Evolutionary conservation across 2,888 invertebrate genomes (phyloP).

Genomic region (Synergus itoensis): DNA sequence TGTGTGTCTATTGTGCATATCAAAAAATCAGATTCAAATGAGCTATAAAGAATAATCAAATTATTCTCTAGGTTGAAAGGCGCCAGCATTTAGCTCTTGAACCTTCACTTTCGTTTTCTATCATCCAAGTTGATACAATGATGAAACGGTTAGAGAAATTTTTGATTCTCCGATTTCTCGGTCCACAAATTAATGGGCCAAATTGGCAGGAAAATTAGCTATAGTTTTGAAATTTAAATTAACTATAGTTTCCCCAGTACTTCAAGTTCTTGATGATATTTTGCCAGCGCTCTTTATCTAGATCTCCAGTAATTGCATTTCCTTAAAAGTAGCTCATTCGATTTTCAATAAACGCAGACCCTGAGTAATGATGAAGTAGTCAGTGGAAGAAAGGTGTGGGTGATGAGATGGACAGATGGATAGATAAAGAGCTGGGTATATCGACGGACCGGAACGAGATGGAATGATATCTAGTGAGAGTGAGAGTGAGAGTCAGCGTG

Average conservation of each 20-base stretch:
- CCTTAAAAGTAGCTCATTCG: background rate
- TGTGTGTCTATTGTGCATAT: background rate
- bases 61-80: background rate
- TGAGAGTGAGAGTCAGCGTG: background rate
- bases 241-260: no score
- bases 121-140: no score
- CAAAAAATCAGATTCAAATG: background rate
- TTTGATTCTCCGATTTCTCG: no score
- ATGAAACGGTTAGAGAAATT: no score
- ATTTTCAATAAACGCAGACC: constrained; percentile 19
- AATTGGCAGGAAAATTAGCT: no score
- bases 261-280: no score
- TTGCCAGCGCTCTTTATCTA: background rate
- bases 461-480: background rate
- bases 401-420: constrained; percentile 20
- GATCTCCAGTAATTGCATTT: background rate
- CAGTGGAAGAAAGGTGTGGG: constrained; percentile 36
- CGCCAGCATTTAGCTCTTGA: background rate
- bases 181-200: no score
- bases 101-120: no score
- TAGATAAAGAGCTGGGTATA: constrained; percentile 1
- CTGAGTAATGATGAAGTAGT: constrained; percentile 23
- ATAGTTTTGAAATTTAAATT: no score
- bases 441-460: constrained; percentile 1
- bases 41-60: background rate